Percentiles rank a stretch among this genome's conserved stretches.
phyloP scores from a whole-genome alignment of 2,113 vertebrate genomes.

The Notechis scutatus region DNA sequence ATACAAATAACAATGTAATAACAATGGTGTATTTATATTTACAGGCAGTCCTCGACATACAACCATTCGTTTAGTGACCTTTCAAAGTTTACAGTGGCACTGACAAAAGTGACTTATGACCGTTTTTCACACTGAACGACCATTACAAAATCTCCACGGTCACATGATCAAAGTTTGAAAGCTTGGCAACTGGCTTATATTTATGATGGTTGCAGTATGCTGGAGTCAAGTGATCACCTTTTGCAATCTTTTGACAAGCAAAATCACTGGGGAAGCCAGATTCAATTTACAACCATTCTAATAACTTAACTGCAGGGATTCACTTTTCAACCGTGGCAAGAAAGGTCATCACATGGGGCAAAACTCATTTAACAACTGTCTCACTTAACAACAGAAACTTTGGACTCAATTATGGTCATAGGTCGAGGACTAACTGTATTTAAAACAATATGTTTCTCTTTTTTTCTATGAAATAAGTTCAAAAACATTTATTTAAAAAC shows the following conservation, averaged over 20 bases:
- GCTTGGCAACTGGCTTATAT: not conserved
- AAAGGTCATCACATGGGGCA: not conserved
- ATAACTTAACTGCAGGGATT: not conserved
- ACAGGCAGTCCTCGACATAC: not conserved
- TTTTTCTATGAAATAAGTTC: not conserved
- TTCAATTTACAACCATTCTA: not conserved
- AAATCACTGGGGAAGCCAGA: not conserved
- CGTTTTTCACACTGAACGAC: not conserved
- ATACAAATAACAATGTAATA: too few species aligned
- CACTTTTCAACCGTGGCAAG: not conserved
- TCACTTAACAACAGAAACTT: not conserved
- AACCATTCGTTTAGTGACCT: not conserved
- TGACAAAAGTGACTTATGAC: not conserved
- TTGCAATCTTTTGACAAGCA: not conserved
- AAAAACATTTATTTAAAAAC: not conserved
- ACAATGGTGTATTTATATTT: not conserved
- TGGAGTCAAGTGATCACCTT: not conserved
- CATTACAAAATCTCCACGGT: not conserved
- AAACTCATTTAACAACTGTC: not conserved
- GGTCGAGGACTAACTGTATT: not conserved
- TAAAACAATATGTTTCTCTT: not conserved
- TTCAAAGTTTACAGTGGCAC: not conserved
- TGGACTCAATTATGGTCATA: not conserved
- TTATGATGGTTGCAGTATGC: not conserved
- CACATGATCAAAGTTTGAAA: not conserved